Evolutionary conservation across 1,140 invertebrate species (phyloP).

Genomic region (Heliothis virescens): DNA sequence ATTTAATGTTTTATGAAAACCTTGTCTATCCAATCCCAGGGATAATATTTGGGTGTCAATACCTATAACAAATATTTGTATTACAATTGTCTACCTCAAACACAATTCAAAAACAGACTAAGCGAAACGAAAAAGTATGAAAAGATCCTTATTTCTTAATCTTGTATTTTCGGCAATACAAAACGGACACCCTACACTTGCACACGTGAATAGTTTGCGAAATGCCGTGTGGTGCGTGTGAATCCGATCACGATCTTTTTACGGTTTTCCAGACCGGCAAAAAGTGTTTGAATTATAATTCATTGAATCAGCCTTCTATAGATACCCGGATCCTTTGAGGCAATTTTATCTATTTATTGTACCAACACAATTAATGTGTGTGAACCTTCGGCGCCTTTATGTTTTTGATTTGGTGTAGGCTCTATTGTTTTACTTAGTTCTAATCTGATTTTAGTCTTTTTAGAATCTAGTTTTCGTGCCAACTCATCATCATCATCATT

Average conservation of each 20-base stretch:
- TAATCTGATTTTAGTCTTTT: neutral
- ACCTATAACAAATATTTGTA: neutral
- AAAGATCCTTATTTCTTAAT: neutral
- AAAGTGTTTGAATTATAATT: conserved; percentile 58
- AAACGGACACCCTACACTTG: conserved; percentile 61
- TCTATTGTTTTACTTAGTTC: neutral
- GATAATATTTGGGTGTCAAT: neutral
- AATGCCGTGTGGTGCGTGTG: conserved; percentile 73
- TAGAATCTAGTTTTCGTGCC: too few species aligned
- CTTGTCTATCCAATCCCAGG: neutral
- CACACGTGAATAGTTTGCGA: conserved; percentile 78
- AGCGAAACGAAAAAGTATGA: too few species aligned
- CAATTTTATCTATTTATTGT: conserved; percentile 45
- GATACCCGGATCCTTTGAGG: conserved; percentile 47
- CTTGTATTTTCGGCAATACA: conserved; percentile 9
- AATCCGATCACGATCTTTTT: conserved; percentile 71
- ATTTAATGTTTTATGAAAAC: too few species aligned
- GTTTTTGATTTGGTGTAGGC: neutral
- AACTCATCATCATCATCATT: too few species aligned
- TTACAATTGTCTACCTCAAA: neutral
- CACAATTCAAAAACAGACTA: too few species aligned
- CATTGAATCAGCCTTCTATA: conserved; percentile 30
- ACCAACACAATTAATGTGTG: conserved; percentile 40
- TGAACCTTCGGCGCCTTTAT: conserved; percentile 25
- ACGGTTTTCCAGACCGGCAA: conserved; percentile 60